Evolutionary conservation across 2,888 invertebrate species (phyloP).

Genomic region (Atherix ibis): DNA sequence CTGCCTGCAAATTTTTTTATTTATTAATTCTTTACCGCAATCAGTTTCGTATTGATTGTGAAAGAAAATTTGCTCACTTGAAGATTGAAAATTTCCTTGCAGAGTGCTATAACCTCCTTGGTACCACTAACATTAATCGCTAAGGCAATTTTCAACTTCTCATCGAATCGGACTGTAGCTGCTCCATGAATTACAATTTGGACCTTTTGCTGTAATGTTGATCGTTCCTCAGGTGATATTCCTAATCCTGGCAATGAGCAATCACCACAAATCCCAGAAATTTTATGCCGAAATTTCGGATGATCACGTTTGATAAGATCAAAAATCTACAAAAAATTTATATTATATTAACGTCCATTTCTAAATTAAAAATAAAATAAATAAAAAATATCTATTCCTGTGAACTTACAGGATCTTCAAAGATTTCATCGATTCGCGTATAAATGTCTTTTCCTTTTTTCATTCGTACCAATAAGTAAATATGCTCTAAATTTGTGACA

Average conservation of each 20-base stretch:
- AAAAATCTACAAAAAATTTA: constrained; percentile 15
- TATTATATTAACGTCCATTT: neutral
- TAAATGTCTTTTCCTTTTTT: constrained; percentile 48
- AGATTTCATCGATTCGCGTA: constrained; percentile 48
- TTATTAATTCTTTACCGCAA: too few relatives aligned
- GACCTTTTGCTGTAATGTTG: constrained; percentile 20
- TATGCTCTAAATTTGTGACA: constrained; percentile 36
- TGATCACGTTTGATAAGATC: constrained; percentile 15
- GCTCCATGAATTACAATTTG: constrained; percentile 71
- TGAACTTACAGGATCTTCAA: constrained; percentile 47
- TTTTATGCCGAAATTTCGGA: constrained; percentile 26
- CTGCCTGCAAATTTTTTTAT: constrained; percentile 31
- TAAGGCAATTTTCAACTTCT: constrained; percentile 47
- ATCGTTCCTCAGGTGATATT: constrained; percentile 24
- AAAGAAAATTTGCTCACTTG: constrained; percentile 34
- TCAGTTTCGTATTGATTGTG: too few relatives aligned
- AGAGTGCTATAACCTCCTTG: constrained; percentile 44
- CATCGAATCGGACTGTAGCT: constrained; percentile 70
- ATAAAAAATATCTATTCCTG: too few relatives aligned
- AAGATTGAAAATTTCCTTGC: constrained; percentile 44
- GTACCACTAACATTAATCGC: constrained; percentile 54
- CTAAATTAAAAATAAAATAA: constrained; percentile 1
- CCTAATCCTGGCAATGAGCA: constrained; percentile 26
- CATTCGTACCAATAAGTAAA: constrained; percentile 39
- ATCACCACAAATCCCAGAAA: constrained; percentile 30